A percentile compares a stretch with the other conserved stretches of the same genome.
Evolutionary conservation across 2,888 invertebrate species (phyloP).

Genomic region (Ceramica pisi): DNA sequence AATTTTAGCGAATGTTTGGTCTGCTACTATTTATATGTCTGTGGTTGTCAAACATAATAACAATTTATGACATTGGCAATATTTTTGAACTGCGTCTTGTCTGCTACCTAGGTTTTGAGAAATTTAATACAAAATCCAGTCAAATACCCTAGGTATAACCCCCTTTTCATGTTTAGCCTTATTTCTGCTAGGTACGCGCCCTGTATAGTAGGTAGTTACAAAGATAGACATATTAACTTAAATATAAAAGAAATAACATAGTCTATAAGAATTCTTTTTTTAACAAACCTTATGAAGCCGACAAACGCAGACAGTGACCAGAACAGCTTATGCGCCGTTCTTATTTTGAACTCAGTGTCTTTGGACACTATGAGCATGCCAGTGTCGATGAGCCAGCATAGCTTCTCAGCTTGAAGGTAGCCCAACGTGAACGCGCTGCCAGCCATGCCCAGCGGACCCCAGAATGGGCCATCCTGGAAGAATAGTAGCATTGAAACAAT

Average conservation of each 20-base stretch:
- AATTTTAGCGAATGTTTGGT: too few species aligned
- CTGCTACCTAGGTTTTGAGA: too few species aligned
- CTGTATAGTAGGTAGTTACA: background rate
- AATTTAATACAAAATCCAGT: too few species aligned
- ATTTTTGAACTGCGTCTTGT: too few species aligned
- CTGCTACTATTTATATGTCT: too few species aligned
- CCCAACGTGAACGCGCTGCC: conserved; percentile 93
- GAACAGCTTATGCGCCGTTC: conserved; percentile 93
- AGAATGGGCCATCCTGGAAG: conserved; percentile 81
- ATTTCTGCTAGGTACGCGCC: background rate
- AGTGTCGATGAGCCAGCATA: conserved; percentile 95
- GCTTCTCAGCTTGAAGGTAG: conserved; percentile 96
- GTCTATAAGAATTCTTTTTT: conserved; percentile 5
- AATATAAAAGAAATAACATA: conserved; percentile 9
- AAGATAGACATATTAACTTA: conserved; percentile 1
- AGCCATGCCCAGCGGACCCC: conserved; percentile 92
- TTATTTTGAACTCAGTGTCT: conserved; percentile 91
- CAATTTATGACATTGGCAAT: too few species aligned
- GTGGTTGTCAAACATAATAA: too few species aligned
- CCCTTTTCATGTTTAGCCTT: background rate
- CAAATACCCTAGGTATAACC: too few species aligned
- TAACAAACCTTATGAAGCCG: conserved; percentile 92
- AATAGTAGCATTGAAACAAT: background rate
- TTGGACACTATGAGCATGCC: conserved; percentile 91
- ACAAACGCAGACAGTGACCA: conserved; percentile 94